Percentiles rank a stretch among this genome's conserved stretches.
Evolutionary conservation across 2,888 invertebrate genomes (phyloP).

Genomic region (Folsomia manolachei): DNA sequence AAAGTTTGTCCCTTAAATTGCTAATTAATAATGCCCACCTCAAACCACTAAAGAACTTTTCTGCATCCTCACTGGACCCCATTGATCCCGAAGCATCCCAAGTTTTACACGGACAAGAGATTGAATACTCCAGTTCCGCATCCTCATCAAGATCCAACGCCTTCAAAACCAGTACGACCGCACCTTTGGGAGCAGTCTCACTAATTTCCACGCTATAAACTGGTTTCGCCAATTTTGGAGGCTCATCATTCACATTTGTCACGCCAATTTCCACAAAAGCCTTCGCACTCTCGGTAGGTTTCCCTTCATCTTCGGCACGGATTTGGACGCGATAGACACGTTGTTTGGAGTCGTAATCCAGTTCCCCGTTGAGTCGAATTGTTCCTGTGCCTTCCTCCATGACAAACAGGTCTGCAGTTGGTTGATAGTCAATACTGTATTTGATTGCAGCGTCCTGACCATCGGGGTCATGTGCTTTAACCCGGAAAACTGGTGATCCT

Average conservation of each 20-base stretch:
- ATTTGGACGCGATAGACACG: constrained; percentile 66
- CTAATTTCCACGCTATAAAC: constrained; percentile 52
- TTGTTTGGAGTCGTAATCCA: constrained; percentile 74
- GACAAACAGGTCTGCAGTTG: constrained; percentile 58
- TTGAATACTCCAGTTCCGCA: constrained; percentile 66
- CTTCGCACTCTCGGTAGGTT: constrained; percentile 60
- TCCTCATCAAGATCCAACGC: constrained; percentile 75
- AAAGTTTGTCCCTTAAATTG: no score
- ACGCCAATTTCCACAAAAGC: constrained; percentile 66
- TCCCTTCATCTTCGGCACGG: constrained; percentile 69
- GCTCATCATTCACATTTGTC: constrained; percentile 63
- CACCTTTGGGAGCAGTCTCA: constrained; percentile 53
- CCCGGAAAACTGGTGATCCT: constrained; percentile 38
- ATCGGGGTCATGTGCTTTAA: constrained; percentile 48
- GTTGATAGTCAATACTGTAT: constrained; percentile 44
- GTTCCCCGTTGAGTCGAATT: constrained; percentile 67
- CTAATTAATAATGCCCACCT: constrained; percentile 34
- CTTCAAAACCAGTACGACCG: constrained; percentile 64
- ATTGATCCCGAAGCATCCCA: constrained; percentile 48
- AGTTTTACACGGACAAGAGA: constrained; percentile 53
- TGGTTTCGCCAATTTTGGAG: constrained; percentile 52
- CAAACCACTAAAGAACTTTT: constrained; percentile 41
- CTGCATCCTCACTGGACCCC: constrained; percentile 38
- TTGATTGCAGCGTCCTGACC: constrained; percentile 46
- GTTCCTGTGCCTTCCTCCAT: constrained; percentile 64